Base-by-base conservation (phyloP, 2,113 vertebrate genomes). In the Pollimyrus isidori region DNA sequence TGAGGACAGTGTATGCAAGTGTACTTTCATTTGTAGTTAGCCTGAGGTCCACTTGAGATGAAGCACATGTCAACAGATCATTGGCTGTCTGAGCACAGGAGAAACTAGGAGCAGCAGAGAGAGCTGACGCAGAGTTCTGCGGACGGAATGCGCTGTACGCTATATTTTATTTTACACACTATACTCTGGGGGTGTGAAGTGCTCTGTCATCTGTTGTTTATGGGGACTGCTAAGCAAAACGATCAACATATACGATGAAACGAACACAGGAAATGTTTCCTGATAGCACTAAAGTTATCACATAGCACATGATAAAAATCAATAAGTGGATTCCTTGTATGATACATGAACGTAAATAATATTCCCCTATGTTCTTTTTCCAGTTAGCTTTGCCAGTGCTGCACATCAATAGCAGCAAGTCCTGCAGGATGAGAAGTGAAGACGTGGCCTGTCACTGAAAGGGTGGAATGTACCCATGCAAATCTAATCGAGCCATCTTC, bases 381-480 rank as follows among this genome's bases (percentile, higher is more conserved):
- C 49, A 53, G 50, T 56, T 53, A 30, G 3, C 11, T 48, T 48
- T 26, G 10, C 46, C 6, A 26, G 26, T 85, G 26, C 9, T 30
- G n/a, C 23, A 86, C 30, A 49, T 52, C 26, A 35, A 39, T n/a
- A 53, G 56, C 5, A 65, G 21, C 9, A 35, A 45, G 52, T 45
- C 86, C 6, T 21, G 21, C 15, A 1, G 21, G 53, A 19, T 5
- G 26, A 62, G 26, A 15, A 42, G 86, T 5, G 19, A 39, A 62
- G 39, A 19, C 17, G 9, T 30, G 1, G 35, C 17, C 19, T 23
- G 82, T 42, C 82, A 21, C 39, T 65, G 87, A 46, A 87, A 7
- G 7, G 39, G 3, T n/a, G 11, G 19, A 93, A 91, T 92, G 90
- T 92, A 89, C 53, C 1, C 92, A 92, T 91, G 91, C 91, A 30